Base-by-base conservation (phyloP, 2,797 vertebrate genomes). In the Cichlasoma orientale region DNA sequence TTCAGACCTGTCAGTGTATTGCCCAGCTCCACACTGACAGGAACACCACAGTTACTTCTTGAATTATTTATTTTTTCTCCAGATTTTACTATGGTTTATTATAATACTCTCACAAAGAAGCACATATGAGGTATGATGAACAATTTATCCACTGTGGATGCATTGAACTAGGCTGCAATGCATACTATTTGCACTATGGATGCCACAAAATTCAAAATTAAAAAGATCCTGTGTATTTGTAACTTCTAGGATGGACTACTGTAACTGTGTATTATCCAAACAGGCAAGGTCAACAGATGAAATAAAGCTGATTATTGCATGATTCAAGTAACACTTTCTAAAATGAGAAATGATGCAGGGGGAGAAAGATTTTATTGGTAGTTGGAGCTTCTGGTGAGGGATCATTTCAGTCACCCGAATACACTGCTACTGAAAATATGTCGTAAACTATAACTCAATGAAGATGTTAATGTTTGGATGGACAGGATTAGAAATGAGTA, bases 31-130 rank as follows among this genome's bases (percentile, higher is more conserved):
- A 0, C n/a, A 38, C 27, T 38, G 36, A 56, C 12, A n/a, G 11
- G 0, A 31, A 29, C 0, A 58, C 31, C 9, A 8, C 38, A 72
- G 38, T 66, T 16, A 19, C 33, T 18, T 59, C 12, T 59, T 31
- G 7, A 21, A 23, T 19, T 14, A 3, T 1, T 9, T 8, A n/a
- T 25, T 0, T 8, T 11, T 31, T 21, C 4, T 50, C 7, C 31
- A 44, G 27, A 59, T 27, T 47, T 27, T 31, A 7, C 13, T 52
- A 6, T 5, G 1, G 1, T 78, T 14, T 18, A 25, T 33, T 27
- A 25, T 23, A n/a, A 29, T n/a, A 47, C 5, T 36, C 9, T 0
- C 0, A 13, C 12, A 78, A 36, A 66, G 9, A 10, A n/a, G 25
- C 38, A 55, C 18, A n/a, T 29, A 29, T 68, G 3, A 29, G 18